These are phyloP conservation scores for Metridium senile DNA, from an alignment of 92 coral and sea anemone genomes.

Conservation along the genomic window DNA sequence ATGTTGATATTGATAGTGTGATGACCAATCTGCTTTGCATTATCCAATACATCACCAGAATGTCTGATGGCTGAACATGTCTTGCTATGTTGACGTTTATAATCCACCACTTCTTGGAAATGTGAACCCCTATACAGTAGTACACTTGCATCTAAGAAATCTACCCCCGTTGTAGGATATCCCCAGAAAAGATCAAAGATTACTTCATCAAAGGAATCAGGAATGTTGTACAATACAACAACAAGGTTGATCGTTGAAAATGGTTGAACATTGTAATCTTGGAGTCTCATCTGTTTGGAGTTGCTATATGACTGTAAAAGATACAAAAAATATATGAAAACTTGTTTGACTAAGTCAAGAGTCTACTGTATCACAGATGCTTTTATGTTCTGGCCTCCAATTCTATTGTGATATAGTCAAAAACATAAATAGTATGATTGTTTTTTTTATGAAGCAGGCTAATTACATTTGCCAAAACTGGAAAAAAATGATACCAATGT, in stretches of 20 bases:
- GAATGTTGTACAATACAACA: slow-evolving; percentile 81
- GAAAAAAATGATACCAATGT: too few species aligned
- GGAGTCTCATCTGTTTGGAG: slow-evolving; percentile 43
- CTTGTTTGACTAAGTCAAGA: neutral
- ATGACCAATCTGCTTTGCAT: slow-evolving; percentile 59
- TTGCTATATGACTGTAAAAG: slow-evolving; percentile 26
- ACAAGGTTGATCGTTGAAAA: slow-evolving; percentile 78
- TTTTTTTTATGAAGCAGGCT: too few species aligned
- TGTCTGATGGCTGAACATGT: slow-evolving; percentile 60
- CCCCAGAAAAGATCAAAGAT: slow-evolving; percentile 96
- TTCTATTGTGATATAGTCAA: too few species aligned
- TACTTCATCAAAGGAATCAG: slow-evolving; percentile 78
- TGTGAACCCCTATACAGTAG: slow-evolving; percentile 69
- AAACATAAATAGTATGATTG: too few species aligned
- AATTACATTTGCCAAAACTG: too few species aligned
- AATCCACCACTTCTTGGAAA: slow-evolving; percentile 70
- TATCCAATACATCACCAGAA: slow-evolving; percentile 89
- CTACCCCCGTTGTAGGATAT: slow-evolving; percentile 61
- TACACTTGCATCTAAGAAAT: slow-evolving; percentile 87
- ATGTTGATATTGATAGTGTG: slow-evolving; percentile 79
- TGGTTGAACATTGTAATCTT: slow-evolving; percentile 74
- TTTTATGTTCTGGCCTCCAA: too few species aligned
- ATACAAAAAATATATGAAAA: neutral
- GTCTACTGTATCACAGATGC: too few species aligned
- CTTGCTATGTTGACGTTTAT: neutral